phyloP scores from a whole-genome alignment of 2,888 invertebrate species.

The Drosophila aldrichi region DNA sequence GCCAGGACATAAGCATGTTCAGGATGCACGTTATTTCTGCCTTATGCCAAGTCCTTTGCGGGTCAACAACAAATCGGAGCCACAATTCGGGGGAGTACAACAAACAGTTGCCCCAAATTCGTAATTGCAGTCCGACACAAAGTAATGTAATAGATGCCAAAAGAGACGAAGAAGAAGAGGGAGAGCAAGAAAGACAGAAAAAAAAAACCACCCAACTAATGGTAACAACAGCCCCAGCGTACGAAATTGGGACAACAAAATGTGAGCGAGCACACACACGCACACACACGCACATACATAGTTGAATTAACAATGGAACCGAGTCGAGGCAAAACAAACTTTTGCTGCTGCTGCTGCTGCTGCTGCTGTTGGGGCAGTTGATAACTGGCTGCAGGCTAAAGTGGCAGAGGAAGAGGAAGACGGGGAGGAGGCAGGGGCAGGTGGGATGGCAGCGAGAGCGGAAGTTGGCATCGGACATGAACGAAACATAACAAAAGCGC shows the following conservation, averaged over 20 bases:
- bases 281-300: constrained; percentile 15
- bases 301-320: constrained; percentile 59
- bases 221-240: constrained; percentile 30
- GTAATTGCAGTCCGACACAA: constrained; percentile 69
- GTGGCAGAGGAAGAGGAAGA: neutral
- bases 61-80: constrained; percentile 23
- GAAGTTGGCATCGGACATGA: constrained; percentile 58
- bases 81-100: constrained; percentile 36
- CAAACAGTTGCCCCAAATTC: constrained; percentile 72
- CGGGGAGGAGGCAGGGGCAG: neutral
- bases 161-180: neutral
- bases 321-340: constrained; percentile 12
- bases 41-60: neutral
- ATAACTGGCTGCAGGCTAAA: constrained; percentile 37
- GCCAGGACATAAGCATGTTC: neutral
- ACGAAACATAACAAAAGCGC: constrained; percentile 45
- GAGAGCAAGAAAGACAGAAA: neutral
- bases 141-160: constrained; percentile 11
- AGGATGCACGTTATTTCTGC: neutral
- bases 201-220: constrained; percentile 6
- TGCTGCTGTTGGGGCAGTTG: constrained; percentile 27
- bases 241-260: constrained; percentile 55
- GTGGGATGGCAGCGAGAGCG: constrained; percentile 28
- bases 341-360: constrained; percentile 5
- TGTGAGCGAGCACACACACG: constrained; percentile 17